Percentiles rank a stretch among this genome's conserved stretches.
Evolutionary conservation across 2,797 vertebrate genomes (phyloP).

Genomic region (Platyrinchus mystaceus): DNA sequence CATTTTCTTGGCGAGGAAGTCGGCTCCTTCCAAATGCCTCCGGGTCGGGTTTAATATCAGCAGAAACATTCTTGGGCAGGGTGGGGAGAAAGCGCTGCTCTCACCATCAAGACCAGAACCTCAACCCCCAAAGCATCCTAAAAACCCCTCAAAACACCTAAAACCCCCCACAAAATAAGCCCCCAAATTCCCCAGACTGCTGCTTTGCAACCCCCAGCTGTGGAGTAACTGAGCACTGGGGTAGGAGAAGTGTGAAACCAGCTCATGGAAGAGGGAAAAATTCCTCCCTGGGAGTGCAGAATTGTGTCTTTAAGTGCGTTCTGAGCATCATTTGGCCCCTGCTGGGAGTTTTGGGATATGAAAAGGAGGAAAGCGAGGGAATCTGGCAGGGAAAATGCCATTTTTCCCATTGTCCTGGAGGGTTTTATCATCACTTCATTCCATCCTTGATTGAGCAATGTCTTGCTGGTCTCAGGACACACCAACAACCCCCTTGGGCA

Average conservation of each 20-base stretch:
- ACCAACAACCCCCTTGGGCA: neutral
- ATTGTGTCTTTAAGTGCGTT: neutral
- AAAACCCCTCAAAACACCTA: accelerated
- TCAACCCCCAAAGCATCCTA: accelerated
- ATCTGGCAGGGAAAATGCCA: neutral
- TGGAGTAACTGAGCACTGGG: neutral
- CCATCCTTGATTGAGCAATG: neutral
- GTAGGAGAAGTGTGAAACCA: neutral
- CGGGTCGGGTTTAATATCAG: slow-evolving; percentile 73
- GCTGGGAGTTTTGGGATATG: neutral
- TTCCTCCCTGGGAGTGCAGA: accelerated
- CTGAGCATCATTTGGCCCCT: neutral
- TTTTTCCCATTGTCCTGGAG: accelerated
- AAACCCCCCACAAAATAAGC: neutral
- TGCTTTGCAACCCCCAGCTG: neutral
- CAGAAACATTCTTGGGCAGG: slow-evolving; percentile 74
- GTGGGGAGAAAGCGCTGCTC: slow-evolving; percentile 54
- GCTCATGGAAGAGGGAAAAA: neutral
- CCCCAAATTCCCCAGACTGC: neutral
- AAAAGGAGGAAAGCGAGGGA: neutral
- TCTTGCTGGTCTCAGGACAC: accelerated
- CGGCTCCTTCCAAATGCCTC: slow-evolving; percentile 56
- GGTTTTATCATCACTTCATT: neutral
- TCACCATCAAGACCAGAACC: neutral
- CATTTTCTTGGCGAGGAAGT: slow-evolving; percentile 71